Evolutionary conservation across 1,140 invertebrate genomes (phyloP), one percentile per base, ranked within the genome.

Genomic region (Marisa cornuarietis): DNA sequence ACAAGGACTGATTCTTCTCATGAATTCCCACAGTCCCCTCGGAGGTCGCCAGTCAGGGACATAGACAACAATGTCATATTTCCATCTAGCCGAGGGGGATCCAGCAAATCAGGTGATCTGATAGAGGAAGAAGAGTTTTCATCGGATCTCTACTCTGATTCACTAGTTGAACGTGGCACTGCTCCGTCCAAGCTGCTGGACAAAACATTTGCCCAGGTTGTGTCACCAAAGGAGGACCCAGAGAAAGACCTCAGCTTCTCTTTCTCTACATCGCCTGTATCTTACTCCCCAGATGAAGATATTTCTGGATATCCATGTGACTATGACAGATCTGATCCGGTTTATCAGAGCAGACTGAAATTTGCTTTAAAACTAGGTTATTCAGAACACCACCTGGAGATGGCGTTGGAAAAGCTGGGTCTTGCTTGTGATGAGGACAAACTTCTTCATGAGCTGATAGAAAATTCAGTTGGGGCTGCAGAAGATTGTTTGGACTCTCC

Each of bases 321-420:
- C 69, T 14, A 66, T 8, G 76, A 77, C 65, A 77, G 68, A n/a
- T 52, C 42, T 18, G 76, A 77, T 65, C 42, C 42, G 0, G 20
- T 51, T 8, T 77, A 77, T 49, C 42, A 77, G n/a, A 62, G 20
- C n/a, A 18, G 65, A 14, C 24, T 77, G 22, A 51, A 68, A 42
- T 77, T 52, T 54, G 96, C 95, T 0, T 91, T 96, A 52, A 98
- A 97, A 91, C 91, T 98, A 66, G 97, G 97, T 18, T 99, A 98
- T 90, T 95, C 95, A 0, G 96, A 99, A 85, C 91, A 93, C 54
- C 93, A 97, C 76, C 95, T 98, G 0, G 94, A 96, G 83, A 94
- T 94, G 1, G 97, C 96, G 0, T 88, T 98, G 20, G 93, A 94
- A 72, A 96, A 96, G 86, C 90, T 98, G 1, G 96, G 96, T 0